Evolutionary conservation across 2,888 invertebrate genomes (phyloP).

Genomic region (Lepetodrilus schrolli): DNA sequence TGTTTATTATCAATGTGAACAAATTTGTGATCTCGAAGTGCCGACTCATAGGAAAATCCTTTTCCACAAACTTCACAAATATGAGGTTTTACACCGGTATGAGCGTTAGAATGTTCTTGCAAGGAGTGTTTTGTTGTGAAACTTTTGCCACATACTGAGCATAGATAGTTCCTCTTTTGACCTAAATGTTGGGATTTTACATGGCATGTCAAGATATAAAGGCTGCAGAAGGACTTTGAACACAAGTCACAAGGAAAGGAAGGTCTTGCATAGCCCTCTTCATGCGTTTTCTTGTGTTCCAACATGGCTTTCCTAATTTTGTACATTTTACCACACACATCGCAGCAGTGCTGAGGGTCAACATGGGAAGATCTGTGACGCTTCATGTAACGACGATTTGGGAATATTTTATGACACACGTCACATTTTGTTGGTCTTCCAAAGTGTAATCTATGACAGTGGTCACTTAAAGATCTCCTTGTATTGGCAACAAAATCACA

Average conservation of each 20-base stretch:
- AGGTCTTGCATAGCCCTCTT: constrained; percentile 47
- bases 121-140: constrained; percentile 65
- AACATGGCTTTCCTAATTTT: constrained; percentile 55
- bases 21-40: constrained; percentile 66
- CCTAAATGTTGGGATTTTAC: constrained; percentile 57
- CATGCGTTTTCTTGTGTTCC: constrained; percentile 58
- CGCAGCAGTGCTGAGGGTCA: constrained; percentile 50
- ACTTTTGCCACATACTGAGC: constrained; percentile 65
- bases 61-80: constrained; percentile 62
- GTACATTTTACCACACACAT: constrained; percentile 62
- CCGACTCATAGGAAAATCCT: constrained; percentile 62
- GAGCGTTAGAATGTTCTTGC: constrained; percentile 60
- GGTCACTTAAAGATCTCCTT: constrained; percentile 44
- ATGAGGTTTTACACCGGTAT: constrained; percentile 59
- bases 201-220: constrained; percentile 54
- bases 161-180: constrained; percentile 55
- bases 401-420: constrained; percentile 58
- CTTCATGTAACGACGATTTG: constrained; percentile 52
- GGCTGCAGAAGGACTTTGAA: constrained; percentile 53
- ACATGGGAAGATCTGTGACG: constrained; percentile 52
- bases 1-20: constrained; percentile 69
- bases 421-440: constrained; percentile 51
- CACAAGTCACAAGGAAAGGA: constrained; percentile 55
- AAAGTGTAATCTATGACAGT: constrained; percentile 45
- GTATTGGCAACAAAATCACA: constrained; percentile 52